Evolutionary conservation across 2,797 vertebrate genomes (phyloP).

Genomic region (Cryptoblepharus egeriae): DNA sequence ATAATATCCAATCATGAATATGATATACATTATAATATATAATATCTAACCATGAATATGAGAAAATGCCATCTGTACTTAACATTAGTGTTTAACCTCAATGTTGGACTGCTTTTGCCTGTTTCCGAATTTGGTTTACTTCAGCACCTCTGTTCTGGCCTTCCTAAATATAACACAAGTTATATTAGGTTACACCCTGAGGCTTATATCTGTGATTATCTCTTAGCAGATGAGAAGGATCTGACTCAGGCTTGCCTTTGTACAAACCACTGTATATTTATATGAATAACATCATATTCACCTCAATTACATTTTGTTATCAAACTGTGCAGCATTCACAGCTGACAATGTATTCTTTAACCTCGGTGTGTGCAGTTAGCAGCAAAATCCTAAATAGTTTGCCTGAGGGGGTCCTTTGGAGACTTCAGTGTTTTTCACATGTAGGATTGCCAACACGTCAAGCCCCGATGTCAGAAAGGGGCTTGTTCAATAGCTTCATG

Average conservation of each 20-base stretch:
- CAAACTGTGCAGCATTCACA: background rate
- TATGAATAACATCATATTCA: background rate
- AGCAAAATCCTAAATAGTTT: constrained; percentile 37
- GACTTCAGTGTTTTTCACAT: constrained; percentile 28
- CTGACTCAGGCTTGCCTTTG: background rate
- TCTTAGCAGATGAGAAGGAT: background rate
- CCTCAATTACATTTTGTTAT: constrained; percentile 12
- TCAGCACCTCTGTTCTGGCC: background rate
- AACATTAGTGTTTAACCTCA: background rate
- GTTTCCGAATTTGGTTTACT: background rate
- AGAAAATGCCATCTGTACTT: background rate
- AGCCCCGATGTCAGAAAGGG: background rate
- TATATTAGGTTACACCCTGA: background rate
- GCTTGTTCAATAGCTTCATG: background rate
- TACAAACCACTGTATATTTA: background rate
- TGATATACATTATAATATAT: too few relatives aligned
- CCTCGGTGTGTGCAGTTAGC: constrained; percentile 36
- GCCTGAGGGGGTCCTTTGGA: constrained; percentile 46
- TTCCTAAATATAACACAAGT: background rate
- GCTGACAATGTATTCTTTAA: constrained; percentile 3
- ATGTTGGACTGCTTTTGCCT: background rate
- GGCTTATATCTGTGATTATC: background rate
- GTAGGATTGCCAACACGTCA: background rate
- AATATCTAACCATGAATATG: background rate
- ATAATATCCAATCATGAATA: too few relatives aligned